Evolutionary conservation across 2,888 invertebrate species (phyloP).

Genomic region (Rosalia funebris): DNA sequence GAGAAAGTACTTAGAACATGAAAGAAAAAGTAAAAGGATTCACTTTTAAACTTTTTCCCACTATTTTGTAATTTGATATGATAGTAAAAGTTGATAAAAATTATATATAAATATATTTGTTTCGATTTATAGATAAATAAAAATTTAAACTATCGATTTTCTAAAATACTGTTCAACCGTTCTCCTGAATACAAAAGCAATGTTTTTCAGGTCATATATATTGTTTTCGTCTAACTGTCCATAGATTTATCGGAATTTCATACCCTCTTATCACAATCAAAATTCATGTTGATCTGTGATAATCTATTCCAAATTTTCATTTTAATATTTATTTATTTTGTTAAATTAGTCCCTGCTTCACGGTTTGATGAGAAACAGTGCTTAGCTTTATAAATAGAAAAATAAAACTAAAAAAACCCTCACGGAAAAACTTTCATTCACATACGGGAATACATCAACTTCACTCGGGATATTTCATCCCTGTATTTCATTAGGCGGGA

Average conservation of each 20-base stretch:
- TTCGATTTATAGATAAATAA: conserved; percentile 7
- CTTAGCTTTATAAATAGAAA: no score
- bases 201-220: conserved; percentile 5
- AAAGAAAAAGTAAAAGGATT: no score
- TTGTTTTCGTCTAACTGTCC: conserved; percentile 15
- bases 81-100: conserved; percentile 5
- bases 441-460: background rate
- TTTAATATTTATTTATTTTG: no score
- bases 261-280: conserved; percentile 9
- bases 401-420: background rate
- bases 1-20: no score
- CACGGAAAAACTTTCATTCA: background rate
- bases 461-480: background rate
- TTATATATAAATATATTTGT: conserved; percentile 19
- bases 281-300: conserved; percentile 14
- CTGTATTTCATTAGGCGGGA: conserved; percentile 9
- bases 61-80: conserved; percentile 19
- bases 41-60: conserved; percentile 6
- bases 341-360: no score
- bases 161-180: conserved; percentile 1
- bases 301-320: no score
- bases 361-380: no score
- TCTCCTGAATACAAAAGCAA: conserved; percentile 11
- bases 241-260: background rate
- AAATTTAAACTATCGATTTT: conserved; percentile 20